These are phyloP conservation scores for Coleophora deauratella DNA, from an alignment of 2,888 invertebrate genomes.

Conservation along the genomic window DNA sequence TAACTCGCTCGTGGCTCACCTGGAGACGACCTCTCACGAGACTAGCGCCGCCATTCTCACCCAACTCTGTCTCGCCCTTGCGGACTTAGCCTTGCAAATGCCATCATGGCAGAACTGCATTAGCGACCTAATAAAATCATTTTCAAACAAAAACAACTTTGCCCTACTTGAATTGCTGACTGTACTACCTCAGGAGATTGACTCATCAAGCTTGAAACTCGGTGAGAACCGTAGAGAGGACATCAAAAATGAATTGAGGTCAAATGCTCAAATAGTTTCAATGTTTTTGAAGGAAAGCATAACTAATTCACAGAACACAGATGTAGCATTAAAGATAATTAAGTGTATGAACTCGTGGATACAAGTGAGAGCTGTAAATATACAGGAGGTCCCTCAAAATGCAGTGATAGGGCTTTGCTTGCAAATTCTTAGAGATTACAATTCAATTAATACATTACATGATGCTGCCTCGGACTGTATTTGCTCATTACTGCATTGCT, in stretches of 20 bases:
- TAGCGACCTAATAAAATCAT: conserved; percentile 85
- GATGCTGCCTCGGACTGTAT: conserved; percentile 94
- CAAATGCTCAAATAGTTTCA: conserved; percentile 83
- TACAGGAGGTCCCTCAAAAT: conserved; percentile 82
- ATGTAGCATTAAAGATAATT: conserved; percentile 82
- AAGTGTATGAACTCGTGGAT: conserved; percentile 95
- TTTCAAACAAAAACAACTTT: conserved; percentile 81
- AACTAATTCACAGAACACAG: conserved; percentile 77
- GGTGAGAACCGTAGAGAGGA: conserved; percentile 94
- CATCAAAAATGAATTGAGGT: conserved; percentile 84
- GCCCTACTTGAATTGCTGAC: conserved; percentile 94
- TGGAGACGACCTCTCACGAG: conserved; percentile 84
- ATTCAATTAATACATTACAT: conserved; percentile 79
- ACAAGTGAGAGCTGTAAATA: conserved; percentile 85
- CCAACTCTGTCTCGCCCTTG: conserved; percentile 93
- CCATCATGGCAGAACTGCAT: conserved; percentile 93
- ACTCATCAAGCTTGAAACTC: conserved; percentile 83
- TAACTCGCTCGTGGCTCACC: conserved; percentile 92
- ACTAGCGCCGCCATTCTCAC: conserved; percentile 91
- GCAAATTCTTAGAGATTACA: conserved; percentile 77
- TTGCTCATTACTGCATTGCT: conserved; percentile 86
- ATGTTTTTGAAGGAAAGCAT: conserved; percentile 87
- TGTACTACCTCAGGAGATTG: conserved; percentile 96
- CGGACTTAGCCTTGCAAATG: conserved; percentile 96
- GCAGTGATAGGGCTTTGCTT: conserved; percentile 83